These are phyloP conservation scores for Apis cerana DNA, from an alignment of 1,140 invertebrate genomes.

Conservation along the genomic window DNA sequence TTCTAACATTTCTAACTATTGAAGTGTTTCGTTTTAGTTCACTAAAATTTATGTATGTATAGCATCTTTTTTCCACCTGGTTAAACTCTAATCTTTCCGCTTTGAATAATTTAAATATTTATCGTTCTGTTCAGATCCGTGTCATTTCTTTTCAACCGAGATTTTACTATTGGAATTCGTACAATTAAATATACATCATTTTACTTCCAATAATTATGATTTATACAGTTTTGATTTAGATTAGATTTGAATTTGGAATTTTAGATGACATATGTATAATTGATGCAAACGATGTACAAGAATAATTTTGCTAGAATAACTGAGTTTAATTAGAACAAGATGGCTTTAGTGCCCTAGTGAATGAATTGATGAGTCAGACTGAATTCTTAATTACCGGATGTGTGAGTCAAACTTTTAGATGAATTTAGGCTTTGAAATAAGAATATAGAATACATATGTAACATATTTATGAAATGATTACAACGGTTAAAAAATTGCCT, in stretches of 20 bases:
- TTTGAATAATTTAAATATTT: neutral
- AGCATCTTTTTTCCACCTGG: neutral
- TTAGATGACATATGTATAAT: too few species aligned
- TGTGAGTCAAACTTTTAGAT: conserved; percentile 8
- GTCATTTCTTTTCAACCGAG: neutral
- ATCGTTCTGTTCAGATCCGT: neutral
- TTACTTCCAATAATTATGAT: conserved; percentile 17
- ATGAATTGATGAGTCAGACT: conserved; percentile 1
- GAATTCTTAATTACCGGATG: neutral
- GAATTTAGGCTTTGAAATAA: conserved; percentile 4
- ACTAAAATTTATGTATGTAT: neutral
- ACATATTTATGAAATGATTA: neutral
- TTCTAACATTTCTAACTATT: neutral
- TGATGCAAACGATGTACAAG: too few species aligned
- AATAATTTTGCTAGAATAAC: too few species aligned
- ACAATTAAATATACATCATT: neutral
- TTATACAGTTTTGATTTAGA: neutral
- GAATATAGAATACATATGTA: neutral
- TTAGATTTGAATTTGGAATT: too few species aligned
- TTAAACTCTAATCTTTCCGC: neutral
- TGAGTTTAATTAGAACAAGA: neutral
- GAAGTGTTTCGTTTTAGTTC: too few species aligned
- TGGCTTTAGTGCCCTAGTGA: neutral
- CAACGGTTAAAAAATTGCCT: neutral
- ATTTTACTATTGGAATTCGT: neutral